These are phyloP conservation scores for Meleagris gallopavo DNA, from an alignment of 2,113 vertebrate genomes.

Conservation along the genomic window DNA sequence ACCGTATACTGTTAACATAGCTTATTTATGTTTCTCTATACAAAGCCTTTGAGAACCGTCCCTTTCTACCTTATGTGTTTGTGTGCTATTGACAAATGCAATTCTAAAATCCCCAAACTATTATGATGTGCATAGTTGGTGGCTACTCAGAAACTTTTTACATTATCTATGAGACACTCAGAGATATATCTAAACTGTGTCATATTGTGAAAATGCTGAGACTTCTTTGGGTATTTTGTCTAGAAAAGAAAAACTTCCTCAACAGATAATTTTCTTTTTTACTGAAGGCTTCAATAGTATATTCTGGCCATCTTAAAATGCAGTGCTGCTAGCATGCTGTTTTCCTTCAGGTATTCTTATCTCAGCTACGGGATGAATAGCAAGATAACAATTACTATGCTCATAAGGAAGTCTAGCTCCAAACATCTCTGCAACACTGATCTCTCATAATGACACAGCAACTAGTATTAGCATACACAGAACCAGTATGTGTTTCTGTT, in stretches of 20 bases:
- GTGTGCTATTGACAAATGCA: not conserved
- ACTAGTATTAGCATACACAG: not conserved
- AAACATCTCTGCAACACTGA: not conserved
- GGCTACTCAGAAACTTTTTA: not conserved
- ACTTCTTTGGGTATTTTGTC: not conserved
- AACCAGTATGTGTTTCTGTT: not conserved
- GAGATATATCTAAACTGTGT: not conserved
- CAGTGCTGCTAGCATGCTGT: not conserved
- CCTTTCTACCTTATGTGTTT: not conserved
- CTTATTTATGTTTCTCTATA: not conserved
- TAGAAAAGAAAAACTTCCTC: not conserved
- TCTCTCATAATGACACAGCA: fast-evolving
- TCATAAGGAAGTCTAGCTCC: not conserved
- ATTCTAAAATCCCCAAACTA: not conserved
- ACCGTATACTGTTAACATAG: not conserved
- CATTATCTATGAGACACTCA: not conserved
- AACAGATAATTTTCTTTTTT: not conserved
- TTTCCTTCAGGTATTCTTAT: not conserved
- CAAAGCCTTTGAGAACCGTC: not conserved
- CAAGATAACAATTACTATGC: not conserved
- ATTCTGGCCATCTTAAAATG: not conserved
- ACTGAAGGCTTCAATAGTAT: not conserved
- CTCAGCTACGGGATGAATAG: not conserved
- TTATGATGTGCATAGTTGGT: fast-evolving
- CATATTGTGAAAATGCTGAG: not conserved